A percentile compares a stretch with the other conserved stretches of the same genome.
phyloP scores from a whole-genome alignment of 2,797 vertebrate species.

The Channallabes apus region DNA sequence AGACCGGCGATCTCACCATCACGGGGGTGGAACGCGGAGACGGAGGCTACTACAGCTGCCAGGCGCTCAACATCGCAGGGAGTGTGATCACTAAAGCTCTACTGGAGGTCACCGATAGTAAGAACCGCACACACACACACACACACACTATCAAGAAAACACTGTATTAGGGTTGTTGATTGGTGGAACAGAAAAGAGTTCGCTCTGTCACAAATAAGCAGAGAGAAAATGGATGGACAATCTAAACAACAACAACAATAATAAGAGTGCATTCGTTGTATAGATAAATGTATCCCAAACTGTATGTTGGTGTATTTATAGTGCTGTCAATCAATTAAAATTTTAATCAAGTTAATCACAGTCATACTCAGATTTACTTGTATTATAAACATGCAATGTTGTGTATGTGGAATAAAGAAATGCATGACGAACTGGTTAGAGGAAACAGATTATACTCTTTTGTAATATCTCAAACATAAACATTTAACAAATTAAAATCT shows the following conservation, averaged over 20 bases:
- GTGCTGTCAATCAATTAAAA: too few species aligned
- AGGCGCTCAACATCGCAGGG: constrained; percentile 97
- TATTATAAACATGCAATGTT: too few species aligned
- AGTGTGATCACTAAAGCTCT: constrained; percentile 98
- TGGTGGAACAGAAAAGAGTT: background rate
- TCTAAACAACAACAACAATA: background rate
- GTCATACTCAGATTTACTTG: too few species aligned
- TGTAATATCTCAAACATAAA: too few species aligned
- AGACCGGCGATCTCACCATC: constrained; percentile 94
- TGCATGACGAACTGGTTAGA: too few species aligned
- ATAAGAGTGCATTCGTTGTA: background rate
- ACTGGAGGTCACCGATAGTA: constrained; percentile 97
- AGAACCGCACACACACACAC: constrained; percentile 44
- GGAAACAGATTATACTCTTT: too few species aligned
- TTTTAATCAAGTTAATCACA: too few species aligned
- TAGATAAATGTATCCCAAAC: background rate
- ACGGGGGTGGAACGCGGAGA: constrained; percentile 90
- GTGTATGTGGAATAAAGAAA: too few species aligned
- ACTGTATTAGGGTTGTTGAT: background rate
- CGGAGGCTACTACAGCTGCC: constrained; percentile 95
- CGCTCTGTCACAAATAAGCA: background rate
- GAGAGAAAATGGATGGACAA: background rate
- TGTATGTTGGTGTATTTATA: too few species aligned
- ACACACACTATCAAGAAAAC: too few species aligned
- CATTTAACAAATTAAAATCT: too few species aligned